Base-by-base conservation (phyloP, 2,797 vertebrate species). In the Tangara arthus region DNA sequence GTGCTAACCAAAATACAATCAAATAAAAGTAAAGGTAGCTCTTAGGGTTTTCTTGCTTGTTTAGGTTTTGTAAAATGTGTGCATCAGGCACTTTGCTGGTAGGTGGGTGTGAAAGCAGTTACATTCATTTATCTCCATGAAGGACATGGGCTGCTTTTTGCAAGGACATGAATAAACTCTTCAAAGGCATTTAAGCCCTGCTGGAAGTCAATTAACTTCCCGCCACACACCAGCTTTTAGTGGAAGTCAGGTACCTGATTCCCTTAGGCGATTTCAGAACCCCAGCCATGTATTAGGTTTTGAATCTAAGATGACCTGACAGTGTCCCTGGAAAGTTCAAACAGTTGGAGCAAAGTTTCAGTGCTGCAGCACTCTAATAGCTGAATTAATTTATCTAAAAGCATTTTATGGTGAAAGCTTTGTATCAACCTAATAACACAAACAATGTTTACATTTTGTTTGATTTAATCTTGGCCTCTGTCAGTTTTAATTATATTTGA, bases 321-420 rank as follows among this genome's bases (percentile, higher is more conserved):
- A 72, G 50, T n/a, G 73, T 89, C 79, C 69, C 75, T 64, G 78
- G 27, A 71, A 87, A 90, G 76, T 82, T 91, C 66, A 47, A 82
- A 56, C 28, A 59, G 47, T 79, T 46, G 42, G 47, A 75, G 46
- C 76, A 86, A 88, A 55, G 46, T 82, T 93, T 87, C 59, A 44
- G 56, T 68, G 55, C 35, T 81, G 52, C 82, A 76, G 53, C 41
- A 37, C 26, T 65, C 28, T 78, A 82, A 89, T 18, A 91, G 53
- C 53, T 57, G 50, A 64, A 68, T 65, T 96, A 66, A 96, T 97
- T 94, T 93, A 37, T 92, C 92, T 95, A 93, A 93, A 92, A 96
- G 87, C 77, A 37, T 92, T 85, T 89, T 73, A 34, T 59, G 18
- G 59, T 50, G 50, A 86, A 88, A 84, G 50, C 66, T 91, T 94